Base-by-base conservation (phyloP, 1,140 invertebrate genomes). In the Orchestia grillus region DNA sequence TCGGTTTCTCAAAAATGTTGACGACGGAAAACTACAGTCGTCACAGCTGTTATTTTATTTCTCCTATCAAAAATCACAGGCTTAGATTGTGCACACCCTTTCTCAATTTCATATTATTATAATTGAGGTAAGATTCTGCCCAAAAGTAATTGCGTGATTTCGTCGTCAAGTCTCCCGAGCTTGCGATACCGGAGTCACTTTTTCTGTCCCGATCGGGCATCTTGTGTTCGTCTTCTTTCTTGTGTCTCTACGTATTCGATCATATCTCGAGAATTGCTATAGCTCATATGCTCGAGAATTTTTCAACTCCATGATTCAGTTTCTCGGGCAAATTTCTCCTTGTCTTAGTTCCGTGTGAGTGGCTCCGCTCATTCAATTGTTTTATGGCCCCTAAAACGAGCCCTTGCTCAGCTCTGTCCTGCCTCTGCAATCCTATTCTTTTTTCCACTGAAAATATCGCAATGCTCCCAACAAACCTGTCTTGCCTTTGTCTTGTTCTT, bases 341-440 rank as follows among this genome's bases (percentile, higher is more conserved):
- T 42, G 88, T 90, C 88, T 90, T 0, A 42, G 43, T 90, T 90
- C 88, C 88, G 88, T 42, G 41, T 90, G 88, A 90, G 88, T 90
- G 88, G 41, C 88, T 44, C 43, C 41, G 88, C 88, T 90, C 88
- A 90, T 90, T 23, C 88, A 90, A 90, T 90, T 90, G 41, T 90
- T 90, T 90, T 90, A 90, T 90, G 88, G 88, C 36, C 88, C 43
- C 88, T 90, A 90, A 90, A 90, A 90, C 41, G 88, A 90, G 43
- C 88, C 41, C n/a, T 44, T 19, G 0, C 88, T 41, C 36, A 23
- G 8, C 41, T 8, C 88, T 42, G 88, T 77, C 3, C 62, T 77
- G 62, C 11, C 62, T 15, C 28, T 77, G 62, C 62, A 36, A 77
- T 77, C 15, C 62, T 53, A 36, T 77, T 77, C 62, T 77, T 77